Evolutionary conservation across 1,140 invertebrate species (phyloP), one percentile per base, ranked within the genome.

Genomic region (Bombus affinis): DNA sequence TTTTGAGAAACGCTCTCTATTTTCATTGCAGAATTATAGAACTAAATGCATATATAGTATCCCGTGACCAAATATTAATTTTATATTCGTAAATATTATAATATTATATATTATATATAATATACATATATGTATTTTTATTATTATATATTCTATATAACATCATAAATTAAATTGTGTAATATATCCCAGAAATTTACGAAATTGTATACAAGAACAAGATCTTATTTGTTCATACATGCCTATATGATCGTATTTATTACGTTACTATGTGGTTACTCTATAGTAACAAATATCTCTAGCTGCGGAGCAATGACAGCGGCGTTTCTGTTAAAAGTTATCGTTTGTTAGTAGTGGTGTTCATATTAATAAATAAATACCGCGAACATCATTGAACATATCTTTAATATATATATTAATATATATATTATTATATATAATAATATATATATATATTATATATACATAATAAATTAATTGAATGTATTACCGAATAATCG

Each of bases 401-500:
- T 81, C n/a, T 74, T 81, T 62, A 86, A 72, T 80, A 70, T 80
- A 66, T 66, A 62, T 62, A 62, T 62, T 28, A 28, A n/a, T 62
- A 13, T 62, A 62, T 59, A 59, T 59, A 59, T 28, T 10, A 28
- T 0, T 62, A 62, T n/a, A 62, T 62, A 28, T 62, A 62, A 12
- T 28, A 28, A n/a, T 25, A n/a, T 62, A 62, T 28, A 59, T 59
- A 59, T 28, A 62, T 62, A n/a, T 4, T 12, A 35, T 78, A 32
- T 77, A 79, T 77, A 59, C 76, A 79, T 78, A 89, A 91, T 89
- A 91, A 85, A 88, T 85, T 77, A 90, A 90, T 81, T 77, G 74
- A 91, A 90, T 92, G 81, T 94, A 93, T 95, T 95, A 95, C 93
- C 94, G 93, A 93, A 94, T 93, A 91, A 89, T 92, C 83, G 90